phyloP scores from a whole-genome alignment of 2,113 vertebrate genomes.

The Octodon degus region DNA sequence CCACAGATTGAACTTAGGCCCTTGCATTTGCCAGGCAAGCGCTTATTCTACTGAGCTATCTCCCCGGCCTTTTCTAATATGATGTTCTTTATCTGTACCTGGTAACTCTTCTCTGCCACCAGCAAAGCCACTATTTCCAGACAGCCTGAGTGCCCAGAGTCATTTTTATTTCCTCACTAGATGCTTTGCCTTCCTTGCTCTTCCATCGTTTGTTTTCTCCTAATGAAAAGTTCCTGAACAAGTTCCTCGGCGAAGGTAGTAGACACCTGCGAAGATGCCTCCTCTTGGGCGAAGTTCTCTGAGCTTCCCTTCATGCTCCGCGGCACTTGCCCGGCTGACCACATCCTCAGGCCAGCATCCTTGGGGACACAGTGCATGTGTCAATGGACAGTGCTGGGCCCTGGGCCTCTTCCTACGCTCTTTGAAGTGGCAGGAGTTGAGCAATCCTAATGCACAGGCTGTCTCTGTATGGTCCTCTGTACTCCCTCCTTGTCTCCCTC shows the following conservation, averaged over 20 bases:
- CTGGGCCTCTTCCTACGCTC: accelerated
- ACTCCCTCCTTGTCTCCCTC: background rate
- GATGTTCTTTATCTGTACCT: background rate
- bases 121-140: background rate
- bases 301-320: background rate
- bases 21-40: too few species aligned
- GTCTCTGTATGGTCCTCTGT: background rate
- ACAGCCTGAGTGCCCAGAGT: background rate
- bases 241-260: background rate
- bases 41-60: too few species aligned
- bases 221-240: background rate
- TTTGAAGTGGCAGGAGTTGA: background rate
- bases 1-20: too few species aligned
- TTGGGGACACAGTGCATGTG: background rate
- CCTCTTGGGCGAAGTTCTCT: background rate
- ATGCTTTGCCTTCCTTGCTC: background rate
- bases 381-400: background rate
- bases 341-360: background rate
- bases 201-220: background rate
- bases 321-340: background rate
- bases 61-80: background rate
- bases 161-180: background rate
- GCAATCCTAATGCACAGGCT: background rate
- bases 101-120: background rate
- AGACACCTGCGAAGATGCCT: background rate